A percentile compares a stretch with the other conserved stretches of the same genome.
Evolutionary conservation across 2,888 invertebrate species (phyloP).

Genomic region (Aproaerema taeniolella): DNA sequence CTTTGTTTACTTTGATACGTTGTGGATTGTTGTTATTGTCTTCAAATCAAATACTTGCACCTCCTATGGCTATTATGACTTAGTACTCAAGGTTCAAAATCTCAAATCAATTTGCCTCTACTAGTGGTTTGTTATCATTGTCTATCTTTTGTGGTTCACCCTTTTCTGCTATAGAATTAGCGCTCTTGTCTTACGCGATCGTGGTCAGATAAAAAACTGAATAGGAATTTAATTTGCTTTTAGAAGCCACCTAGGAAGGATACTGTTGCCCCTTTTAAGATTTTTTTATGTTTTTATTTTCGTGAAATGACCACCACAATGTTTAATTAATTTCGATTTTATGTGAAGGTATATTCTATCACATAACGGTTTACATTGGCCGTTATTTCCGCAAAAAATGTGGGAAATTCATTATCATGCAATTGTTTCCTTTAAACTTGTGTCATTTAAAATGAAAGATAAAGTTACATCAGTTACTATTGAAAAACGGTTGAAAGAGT

Average conservation of each 20-base stretch:
- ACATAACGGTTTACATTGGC: background rate
- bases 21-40: no score
- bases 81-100: no score
- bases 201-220: slow-evolving; percentile 58
- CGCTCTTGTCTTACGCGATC: slow-evolving; percentile 58
- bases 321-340: background rate
- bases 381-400: background rate
- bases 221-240: slow-evolving; percentile 54
- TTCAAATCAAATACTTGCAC: no score
- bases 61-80: no score
- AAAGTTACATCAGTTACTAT: no score
- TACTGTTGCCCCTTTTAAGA: background rate
- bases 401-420: no score
- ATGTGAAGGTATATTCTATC: background rate
- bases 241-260: slow-evolving; percentile 13
- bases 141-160: slow-evolving; percentile 54
- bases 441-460: no score
- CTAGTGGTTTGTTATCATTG: slow-evolving; percentile 33
- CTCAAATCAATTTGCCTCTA: slow-evolving; percentile 1
- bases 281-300: background rate
- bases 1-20: no score
- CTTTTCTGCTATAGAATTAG: slow-evolving; percentile 64
- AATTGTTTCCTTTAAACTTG: no score
- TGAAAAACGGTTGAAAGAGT: no score
- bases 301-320: slow-evolving; percentile 5